These are phyloP conservation scores for Drosophila lini DNA, from an alignment of 1,140 invertebrate species.

Conservation along the genomic window DNA sequence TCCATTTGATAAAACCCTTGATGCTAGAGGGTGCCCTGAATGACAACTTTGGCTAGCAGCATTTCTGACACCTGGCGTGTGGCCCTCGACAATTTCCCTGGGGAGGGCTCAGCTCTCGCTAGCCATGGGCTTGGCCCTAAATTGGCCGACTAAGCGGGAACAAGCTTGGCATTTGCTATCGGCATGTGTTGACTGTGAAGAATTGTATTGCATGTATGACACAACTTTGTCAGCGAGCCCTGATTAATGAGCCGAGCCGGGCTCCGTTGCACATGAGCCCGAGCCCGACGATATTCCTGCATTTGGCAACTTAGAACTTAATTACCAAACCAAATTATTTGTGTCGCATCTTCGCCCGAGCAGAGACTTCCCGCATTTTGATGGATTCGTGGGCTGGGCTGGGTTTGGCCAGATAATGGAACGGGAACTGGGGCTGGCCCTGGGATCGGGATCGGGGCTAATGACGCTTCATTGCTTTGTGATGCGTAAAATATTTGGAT, in stretches of 20 bases:
- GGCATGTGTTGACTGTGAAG: conserved; percentile 71
- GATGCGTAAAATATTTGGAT: conserved; percentile 71
- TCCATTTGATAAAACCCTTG: conserved; percentile 31
- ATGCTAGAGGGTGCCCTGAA: conserved; percentile 20
- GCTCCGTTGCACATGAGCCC: conserved; percentile 2
- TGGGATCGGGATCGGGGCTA: conserved; percentile 43
- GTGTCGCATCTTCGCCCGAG: conserved; percentile 9
- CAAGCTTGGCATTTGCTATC: conserved; percentile 33
- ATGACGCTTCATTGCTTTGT: conserved; percentile 75
- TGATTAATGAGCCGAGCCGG: conserved; percentile 63
- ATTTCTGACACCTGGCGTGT: conserved; percentile 75
- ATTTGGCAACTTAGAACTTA: conserved; percentile 76
- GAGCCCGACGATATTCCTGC: conserved; percentile 16
- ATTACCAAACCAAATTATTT: conserved; percentile 70
- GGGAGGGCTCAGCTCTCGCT: conserved; percentile 40
- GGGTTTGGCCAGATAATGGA: background rate
- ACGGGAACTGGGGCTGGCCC: conserved; percentile 12
- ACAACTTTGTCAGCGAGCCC: conserved; percentile 67
- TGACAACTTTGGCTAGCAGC: conserved; percentile 56
- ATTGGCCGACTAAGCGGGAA: conserved; percentile 34
- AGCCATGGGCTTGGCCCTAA: conserved; percentile 13
- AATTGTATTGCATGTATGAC: conserved; percentile 73
- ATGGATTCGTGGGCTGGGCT: conserved; percentile 56
- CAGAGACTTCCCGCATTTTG: conserved; percentile 71
- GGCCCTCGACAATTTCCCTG: conserved; percentile 44